Conservation (phyloP, 2,888 invertebrate species). For the Branchellion lobata region DNA sequence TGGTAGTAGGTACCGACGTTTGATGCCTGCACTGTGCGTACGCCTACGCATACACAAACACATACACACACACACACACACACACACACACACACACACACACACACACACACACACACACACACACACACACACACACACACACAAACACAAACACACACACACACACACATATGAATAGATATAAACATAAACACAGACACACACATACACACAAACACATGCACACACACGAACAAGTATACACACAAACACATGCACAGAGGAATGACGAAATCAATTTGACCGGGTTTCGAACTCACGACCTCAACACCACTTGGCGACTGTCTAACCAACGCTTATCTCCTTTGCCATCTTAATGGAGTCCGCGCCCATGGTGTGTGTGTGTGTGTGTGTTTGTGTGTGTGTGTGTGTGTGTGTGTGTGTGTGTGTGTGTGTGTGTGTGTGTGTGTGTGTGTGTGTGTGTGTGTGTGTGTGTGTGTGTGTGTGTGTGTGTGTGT, state of each 20-base stretch:
- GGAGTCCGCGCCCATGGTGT: neutral
- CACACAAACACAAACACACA: too few relatives aligned
- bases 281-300: neutral
- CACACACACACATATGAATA: too few relatives aligned
- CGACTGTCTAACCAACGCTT: conserved; percentile 1
- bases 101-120: too few relatives aligned
- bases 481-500: too few relatives aligned
- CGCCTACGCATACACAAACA: too few relatives aligned
- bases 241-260: neutral
- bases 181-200: neutral
- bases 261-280: neutral
- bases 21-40: too few relatives aligned
- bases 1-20: too few relatives aligned
- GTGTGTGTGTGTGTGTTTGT: neutral
- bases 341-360: conserved; percentile 7
- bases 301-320: conserved; percentile 1
- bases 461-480: neutral
- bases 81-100: too few relatives aligned
- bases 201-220: conserved; percentile 20
- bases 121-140: too few relatives aligned
- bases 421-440: conserved; percentile 2
- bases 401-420: neutral
- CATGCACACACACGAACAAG: neutral
- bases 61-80: too few relatives aligned
- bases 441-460: neutral